Conservation (phyloP, 2,888 invertebrate species). For the Listrodromus nycthemerus region DNA sequence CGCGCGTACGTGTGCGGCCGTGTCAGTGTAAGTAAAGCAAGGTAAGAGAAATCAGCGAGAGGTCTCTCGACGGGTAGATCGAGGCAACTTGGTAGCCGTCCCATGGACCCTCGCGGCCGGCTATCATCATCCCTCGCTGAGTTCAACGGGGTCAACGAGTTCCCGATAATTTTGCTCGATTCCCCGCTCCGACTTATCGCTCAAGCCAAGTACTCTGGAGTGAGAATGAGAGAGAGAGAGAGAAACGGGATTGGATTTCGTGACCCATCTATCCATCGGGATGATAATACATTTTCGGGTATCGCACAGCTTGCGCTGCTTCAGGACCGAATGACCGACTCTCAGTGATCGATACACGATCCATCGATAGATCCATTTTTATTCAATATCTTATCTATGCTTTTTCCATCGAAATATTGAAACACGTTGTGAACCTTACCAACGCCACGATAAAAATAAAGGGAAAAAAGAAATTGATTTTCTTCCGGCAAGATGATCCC, state of each 20-base stretch:
- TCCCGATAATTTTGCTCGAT: conserved; percentile 47
- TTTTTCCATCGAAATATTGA: neutral
- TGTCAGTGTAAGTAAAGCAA: neutral
- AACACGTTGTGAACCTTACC: neutral
- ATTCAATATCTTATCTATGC: neutral
- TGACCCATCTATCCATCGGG: conserved; percentile 11
- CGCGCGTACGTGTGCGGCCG: neutral
- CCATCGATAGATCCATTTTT: neutral
- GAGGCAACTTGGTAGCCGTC: conserved; percentile 40
- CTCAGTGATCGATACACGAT: neutral
- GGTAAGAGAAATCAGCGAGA: conserved; percentile 26
- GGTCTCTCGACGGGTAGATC: neutral
- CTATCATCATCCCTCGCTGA: conserved; percentile 36
- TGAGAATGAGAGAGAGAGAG: neutral
- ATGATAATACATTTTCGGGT: conserved; percentile 19
- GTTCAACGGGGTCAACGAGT: conserved; percentile 59
- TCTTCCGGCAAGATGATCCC: neutral
- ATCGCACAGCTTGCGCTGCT: neutral
- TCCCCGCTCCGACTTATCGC: conserved; percentile 20
- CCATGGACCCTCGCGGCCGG: conserved; percentile 12
- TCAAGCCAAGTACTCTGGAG: neutral
- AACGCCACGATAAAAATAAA: neutral
- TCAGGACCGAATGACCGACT: neutral
- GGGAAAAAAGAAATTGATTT: neutral
- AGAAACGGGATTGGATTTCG: conserved; percentile 41